Evolutionary conservation across 2,113 vertebrate genomes (phyloP).

Genomic region (Anas platyrhynchos): DNA sequence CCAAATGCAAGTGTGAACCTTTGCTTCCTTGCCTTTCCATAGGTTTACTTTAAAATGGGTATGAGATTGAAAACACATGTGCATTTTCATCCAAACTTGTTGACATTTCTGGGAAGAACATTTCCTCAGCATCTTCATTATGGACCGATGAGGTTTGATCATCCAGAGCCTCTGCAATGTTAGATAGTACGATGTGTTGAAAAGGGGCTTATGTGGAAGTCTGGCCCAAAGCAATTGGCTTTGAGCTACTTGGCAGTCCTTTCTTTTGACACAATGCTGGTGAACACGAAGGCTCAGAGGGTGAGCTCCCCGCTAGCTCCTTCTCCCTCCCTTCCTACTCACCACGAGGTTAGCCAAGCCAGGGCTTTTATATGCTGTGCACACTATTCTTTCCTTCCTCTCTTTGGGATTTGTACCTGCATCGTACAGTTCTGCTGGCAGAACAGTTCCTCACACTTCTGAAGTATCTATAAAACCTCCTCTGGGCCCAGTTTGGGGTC

Average conservation of each 20-base stretch:
- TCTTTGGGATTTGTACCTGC: constrained; percentile 35
- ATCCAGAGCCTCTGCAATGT: neutral
- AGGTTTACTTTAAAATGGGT: constrained; percentile 3
- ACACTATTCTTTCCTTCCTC: neutral
- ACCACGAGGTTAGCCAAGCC: neutral
- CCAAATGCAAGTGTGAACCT: constrained; percentile 20
- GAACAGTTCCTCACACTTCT: constrained; percentile 11
- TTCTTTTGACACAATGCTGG: neutral
- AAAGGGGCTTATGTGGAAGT: neutral
- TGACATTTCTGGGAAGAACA: neutral
- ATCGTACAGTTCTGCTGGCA: constrained; percentile 24
- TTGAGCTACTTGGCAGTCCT: constrained; percentile 18
- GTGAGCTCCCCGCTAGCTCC: neutral
- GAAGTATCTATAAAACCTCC: constrained; percentile 31
- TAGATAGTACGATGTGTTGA: neutral
- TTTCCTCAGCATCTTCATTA: constrained; percentile 8
- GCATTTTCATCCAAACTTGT: constrained; percentile 25
- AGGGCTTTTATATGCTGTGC: constrained; percentile 4
- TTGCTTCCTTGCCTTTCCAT: neutral
- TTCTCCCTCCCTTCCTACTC: constrained; percentile 5
- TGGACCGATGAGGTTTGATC: constrained; percentile 11
- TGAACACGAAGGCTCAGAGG: neutral
- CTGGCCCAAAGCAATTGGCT: neutral
- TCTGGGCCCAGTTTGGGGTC: neutral
- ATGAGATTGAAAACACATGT: neutral